phyloP scores from a whole-genome alignment of 1,140 invertebrate genomes.

The Daktulosphaira vitifoliae region DNA sequence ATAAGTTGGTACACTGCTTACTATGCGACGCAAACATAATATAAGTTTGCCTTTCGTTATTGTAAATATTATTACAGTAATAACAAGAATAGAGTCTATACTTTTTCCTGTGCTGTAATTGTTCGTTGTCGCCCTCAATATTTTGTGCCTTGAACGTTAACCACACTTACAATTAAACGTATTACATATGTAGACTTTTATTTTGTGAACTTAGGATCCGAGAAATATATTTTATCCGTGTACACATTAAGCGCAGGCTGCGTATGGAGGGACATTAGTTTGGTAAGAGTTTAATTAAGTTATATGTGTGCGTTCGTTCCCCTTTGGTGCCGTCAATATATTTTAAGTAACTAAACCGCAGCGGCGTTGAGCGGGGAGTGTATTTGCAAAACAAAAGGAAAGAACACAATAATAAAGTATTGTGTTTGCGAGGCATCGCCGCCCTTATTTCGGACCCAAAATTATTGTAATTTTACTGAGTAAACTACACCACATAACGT shows the following conservation, averaged over 20 bases:
- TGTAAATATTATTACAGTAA: too few relatives aligned
- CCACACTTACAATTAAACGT: background rate
- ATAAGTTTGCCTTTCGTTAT: too few relatives aligned
- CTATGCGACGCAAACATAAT: too few relatives aligned
- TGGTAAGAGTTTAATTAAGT: conserved; percentile 27
- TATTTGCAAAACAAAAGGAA: too few relatives aligned
- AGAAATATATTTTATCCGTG: background rate
- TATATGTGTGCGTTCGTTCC: background rate
- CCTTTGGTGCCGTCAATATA: conserved; percentile 9
- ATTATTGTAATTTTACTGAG: too few relatives aligned
- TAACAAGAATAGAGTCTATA: too few relatives aligned
- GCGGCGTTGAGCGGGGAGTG: too few relatives aligned
- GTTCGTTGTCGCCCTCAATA: conserved; percentile 19
- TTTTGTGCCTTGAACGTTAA: conserved; percentile 16
- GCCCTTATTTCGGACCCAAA: too few relatives aligned
- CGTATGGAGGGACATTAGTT: conserved; percentile 23
- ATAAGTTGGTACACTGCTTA: background rate
- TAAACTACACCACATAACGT: too few relatives aligned
- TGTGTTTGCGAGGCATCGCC: too few relatives aligned
- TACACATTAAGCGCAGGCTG: too few relatives aligned
- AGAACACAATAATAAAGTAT: too few relatives aligned
- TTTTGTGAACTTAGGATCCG: conserved; percentile 29
- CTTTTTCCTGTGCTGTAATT: conserved; percentile 5
- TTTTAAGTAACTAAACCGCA: background rate
- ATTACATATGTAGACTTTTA: background rate